These are phyloP conservation scores for Kradibia gibbosae DNA, from an alignment of 1,140 invertebrate species.

Conservation along the genomic window DNA sequence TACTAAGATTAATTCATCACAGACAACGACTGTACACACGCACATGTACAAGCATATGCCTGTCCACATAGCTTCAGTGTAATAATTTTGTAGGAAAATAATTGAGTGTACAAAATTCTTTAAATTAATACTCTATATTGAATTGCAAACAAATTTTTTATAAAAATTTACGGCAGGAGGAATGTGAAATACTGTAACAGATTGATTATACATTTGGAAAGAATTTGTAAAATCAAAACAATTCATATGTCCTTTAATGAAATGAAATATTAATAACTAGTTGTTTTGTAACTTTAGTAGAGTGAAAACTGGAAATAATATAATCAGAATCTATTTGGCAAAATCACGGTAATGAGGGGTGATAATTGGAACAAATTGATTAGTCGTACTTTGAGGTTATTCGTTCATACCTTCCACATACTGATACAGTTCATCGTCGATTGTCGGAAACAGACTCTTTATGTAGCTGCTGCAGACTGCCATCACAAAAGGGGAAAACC, in stretches of 20 bases:
- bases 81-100: neutral
- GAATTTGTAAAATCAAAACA: neutral
- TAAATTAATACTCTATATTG: neutral
- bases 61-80: neutral
- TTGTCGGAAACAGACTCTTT: slow-evolving; percentile 86
- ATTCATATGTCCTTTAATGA: neutral
- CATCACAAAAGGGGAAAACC: slow-evolving; percentile 70
- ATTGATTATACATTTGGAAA: slow-evolving; percentile 11
- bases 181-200: neutral
- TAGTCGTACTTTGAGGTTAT: slow-evolving; percentile 57
- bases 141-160: neutral
- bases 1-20: neutral
- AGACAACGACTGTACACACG: neutral
- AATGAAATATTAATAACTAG: neutral
- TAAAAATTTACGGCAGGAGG: neutral
- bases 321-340: neutral
- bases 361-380: slow-evolving; percentile 38
- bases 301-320: neutral
- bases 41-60: neutral
- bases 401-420: slow-evolving; percentile 89
- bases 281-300: neutral
- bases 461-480: slow-evolving; percentile 82
- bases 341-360: neutral
- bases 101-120: neutral
- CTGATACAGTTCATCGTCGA: slow-evolving; percentile 90